Conservation (phyloP, 2,888 invertebrate species). For the Diarsia mendica region DNA sequence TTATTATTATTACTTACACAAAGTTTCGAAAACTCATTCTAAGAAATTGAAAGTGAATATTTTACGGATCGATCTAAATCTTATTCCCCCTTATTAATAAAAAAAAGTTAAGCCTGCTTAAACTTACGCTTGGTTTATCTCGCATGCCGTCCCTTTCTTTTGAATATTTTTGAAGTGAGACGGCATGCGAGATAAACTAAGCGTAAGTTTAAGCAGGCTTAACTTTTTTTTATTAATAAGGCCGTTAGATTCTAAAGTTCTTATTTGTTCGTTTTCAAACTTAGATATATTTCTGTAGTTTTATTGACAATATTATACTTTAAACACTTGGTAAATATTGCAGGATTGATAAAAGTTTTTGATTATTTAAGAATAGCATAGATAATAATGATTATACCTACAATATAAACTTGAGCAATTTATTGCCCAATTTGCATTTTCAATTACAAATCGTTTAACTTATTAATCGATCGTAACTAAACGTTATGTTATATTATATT, state of each 20-base stretch:
- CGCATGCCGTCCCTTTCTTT: no score
- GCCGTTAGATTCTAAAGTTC: conserved; percentile 34
- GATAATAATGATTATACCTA: neutral
- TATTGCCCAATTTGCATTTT: conserved; percentile 19
- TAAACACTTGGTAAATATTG: neutral
- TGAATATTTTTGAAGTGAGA: no score
- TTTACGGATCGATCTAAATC: conserved; percentile 31
- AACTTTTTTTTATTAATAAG: no score
- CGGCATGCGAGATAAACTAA: no score
- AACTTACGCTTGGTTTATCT: no score
- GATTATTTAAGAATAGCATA: neutral
- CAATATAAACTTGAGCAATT: conserved; percentile 4
- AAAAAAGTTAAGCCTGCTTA: no score
- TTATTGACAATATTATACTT: neutral
- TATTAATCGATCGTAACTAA: conserved; percentile 8
- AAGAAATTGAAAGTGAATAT: conserved; percentile 23
- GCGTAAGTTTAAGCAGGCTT: no score
- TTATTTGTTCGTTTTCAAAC: conserved; percentile 26
- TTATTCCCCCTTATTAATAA: no score
- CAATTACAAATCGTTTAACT: conserved; percentile 28
- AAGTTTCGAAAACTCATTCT: conserved; percentile 29
- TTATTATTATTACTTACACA: no score
- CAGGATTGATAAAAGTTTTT: neutral
- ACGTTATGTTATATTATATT: no score
- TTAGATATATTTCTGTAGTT: conserved; percentile 7